Evolutionary conservation across 2,113 vertebrate species (phyloP), one percentile per base, ranked within the genome.

Genomic region (Gulo gulo): DNA sequence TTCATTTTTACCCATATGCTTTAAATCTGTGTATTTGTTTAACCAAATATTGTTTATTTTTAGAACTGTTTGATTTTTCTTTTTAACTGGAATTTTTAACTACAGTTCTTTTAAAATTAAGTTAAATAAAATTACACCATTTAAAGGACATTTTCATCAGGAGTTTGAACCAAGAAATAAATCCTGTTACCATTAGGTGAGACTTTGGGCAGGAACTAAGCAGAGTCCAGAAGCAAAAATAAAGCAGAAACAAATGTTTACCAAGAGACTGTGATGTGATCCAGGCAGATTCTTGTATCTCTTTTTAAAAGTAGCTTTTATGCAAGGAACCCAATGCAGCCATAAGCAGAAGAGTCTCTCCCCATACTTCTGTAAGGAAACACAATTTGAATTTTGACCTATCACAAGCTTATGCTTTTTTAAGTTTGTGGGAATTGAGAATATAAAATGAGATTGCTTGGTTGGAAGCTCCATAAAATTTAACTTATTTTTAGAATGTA

Each of bases 11-110:
- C 95, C 97, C 98, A 98, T 98, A 97, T 98, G 98, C 97, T 98
- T 98, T 98, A 98, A 98, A 98, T 98, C 95, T 98, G 93, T 95
- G 79, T 98, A 98, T 98, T 98, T 98, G 95, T 95, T 98, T 97
- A 98, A 96, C 92, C 90, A 98, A 92, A 94, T 97, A 98, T 97
- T 97, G 91, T 97, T 98, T 98, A 97, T 98, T 98, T 97, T 98
- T 97, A 97, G 98, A 98, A 93, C 80, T 85, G 74, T 92, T 97
- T 87, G 7, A 94, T 92, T 76, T 91, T 88, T 92, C 95, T 98
- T 97, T 97, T 96, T 97, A 95, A 91, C 84, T 96, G 91, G 84
- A 92, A 88, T 90, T 95, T 97, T 94, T 24, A 96, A 95, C 45
- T 95, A 39, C 69, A 69, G 42, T 82, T 95, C 52, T 96, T 80